phyloP scores from a whole-genome alignment of 2,797 vertebrate genomes.

The Australoheros facetus region DNA sequence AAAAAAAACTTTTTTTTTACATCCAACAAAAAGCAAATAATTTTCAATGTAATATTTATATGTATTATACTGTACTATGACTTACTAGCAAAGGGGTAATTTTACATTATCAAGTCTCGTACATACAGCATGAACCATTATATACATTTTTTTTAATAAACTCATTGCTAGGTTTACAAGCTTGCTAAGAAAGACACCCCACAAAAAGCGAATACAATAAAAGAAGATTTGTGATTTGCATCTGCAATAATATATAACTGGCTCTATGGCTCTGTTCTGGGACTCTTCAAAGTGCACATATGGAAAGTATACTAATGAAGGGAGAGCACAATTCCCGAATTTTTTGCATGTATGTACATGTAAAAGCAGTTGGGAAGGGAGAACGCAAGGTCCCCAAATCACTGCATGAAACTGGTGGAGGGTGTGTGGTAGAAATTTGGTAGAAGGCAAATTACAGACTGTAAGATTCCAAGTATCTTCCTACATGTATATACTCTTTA shows the following conservation, averaged over 20 bases:
- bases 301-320: not conserved
- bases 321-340: not conserved
- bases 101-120: not conserved
- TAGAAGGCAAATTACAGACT: not conserved
- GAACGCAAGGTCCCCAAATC: not conserved
- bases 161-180: not conserved
- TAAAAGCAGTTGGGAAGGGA: not conserved
- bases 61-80: not conserved
- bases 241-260: not conserved
- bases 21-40: not conserved
- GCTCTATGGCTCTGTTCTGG: not conserved
- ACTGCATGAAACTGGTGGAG: not conserved
- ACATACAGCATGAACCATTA: not conserved
- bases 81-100: not conserved
- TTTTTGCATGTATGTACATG: not conserved
- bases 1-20: too few species aligned
- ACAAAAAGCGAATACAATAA: not conserved
- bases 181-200: not conserved
- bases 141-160: not conserved
- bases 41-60: not conserved
- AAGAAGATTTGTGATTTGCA: not conserved
- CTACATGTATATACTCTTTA: conserved; percentile 1
- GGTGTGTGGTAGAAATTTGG: not conserved
- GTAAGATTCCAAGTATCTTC: not conserved
- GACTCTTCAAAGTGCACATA: not conserved